Evolutionary conservation across 92 coral and sea anemone genomes (phyloP), one percentile per base, ranked within the genome.

Genomic region (Pocillopora meandrina): DNA sequence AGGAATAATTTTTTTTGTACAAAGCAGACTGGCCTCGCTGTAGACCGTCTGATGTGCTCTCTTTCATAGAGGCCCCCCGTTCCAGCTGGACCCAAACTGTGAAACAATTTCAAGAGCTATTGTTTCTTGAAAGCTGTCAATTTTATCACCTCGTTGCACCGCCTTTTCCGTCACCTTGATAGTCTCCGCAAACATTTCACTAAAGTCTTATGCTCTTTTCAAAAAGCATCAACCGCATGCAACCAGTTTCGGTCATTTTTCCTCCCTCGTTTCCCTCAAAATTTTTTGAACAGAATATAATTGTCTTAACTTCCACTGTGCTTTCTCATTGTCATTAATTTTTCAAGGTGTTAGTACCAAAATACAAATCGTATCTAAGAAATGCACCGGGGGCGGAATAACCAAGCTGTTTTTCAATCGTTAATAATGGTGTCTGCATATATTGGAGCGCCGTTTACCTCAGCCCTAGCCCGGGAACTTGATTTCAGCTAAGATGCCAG

Each of bases 141-240:
- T 72, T 82, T 89, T 87, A 72, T 80, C 75, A 52, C 81, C 75
- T 15, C n/a, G 72, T 12, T 67, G 80, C 74, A 61, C 97, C 95
- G 89, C 92, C 91, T 72, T 59, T 74, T 81, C 94, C 97, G 97
- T 79, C 90, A 84, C 77, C 61, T 65, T 64, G 77, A 87, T 80
- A 74, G 93, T 83, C 12, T 56, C 36, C 63, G 83, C 87, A 81
- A 60, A 89, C 76, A 71, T 57, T 69, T 73, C 70, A 81, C 17
- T 47, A 58, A 58, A 34, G 63, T 19, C 31, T 35, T 34, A 67
- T 55, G 85, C 36, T 56, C 26, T 71, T 61, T 71, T 56, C 59
- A 8, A 71, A 26, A 18, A 19, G 64, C 67, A 33, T 65, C 69
- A 70, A 65, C 16, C 12, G 9, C 34, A 81, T 12, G 21, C 56